phyloP scores from a whole-genome alignment of 2,888 invertebrate genomes.

The Auanema freiburgensis region DNA sequence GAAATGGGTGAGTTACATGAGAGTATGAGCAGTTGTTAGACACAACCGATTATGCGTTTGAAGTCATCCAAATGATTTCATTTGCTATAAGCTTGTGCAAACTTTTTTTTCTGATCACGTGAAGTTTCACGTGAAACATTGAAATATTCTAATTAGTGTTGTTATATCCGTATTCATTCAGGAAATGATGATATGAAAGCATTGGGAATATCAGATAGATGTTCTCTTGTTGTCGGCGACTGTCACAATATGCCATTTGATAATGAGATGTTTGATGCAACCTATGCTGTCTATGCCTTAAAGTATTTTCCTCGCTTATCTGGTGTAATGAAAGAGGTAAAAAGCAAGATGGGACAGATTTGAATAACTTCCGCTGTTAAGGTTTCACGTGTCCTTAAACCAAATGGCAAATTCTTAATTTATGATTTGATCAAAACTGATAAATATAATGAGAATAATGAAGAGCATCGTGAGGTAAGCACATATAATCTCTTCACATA shows the following conservation, averaged over 20 bases:
- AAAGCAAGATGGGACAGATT: too few species aligned
- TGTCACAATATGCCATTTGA: conserved; percentile 60
- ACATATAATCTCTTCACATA: too few species aligned
- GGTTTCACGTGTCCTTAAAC: conserved; percentile 51
- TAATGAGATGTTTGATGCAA: conserved; percentile 44
- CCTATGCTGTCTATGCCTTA: conserved; percentile 61
- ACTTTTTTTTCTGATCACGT: conserved; percentile 25
- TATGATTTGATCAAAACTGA: conserved; percentile 63
- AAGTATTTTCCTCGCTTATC: conserved; percentile 59
- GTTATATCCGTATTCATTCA: conserved; percentile 4
- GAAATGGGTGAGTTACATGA: conserved; percentile 48
- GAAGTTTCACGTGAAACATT: conserved; percentile 20
- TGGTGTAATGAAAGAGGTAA: conserved; percentile 52
- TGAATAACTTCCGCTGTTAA: conserved; percentile 9
- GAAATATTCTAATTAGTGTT: neutral
- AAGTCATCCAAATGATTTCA: neutral
- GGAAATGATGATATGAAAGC: conserved; percentile 39
- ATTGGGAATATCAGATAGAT: conserved; percentile 30
- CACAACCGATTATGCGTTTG: neutral
- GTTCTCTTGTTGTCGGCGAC: conserved; percentile 53
- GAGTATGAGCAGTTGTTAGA: neutral
- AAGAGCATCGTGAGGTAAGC: conserved; percentile 47
- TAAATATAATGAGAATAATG: conserved; percentile 47
- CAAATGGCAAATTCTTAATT: conserved; percentile 56
- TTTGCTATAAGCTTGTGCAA: neutral